Evolutionary conservation across 2,888 invertebrate species (phyloP).

Genomic region (Cotesia congregata): DNA sequence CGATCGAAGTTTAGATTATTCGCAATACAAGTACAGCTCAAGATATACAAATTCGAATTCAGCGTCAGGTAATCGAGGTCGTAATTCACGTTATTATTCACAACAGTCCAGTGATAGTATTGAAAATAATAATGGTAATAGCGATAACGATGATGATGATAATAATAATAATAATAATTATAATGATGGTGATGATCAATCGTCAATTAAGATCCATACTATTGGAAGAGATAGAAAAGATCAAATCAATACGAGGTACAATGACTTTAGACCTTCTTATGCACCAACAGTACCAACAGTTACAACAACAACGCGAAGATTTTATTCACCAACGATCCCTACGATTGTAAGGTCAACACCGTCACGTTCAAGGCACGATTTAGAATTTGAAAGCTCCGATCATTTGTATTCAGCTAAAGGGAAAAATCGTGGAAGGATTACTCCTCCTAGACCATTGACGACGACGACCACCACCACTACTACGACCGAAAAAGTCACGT

Average conservation of each 20-base stretch:
- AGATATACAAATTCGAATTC: slow-evolving; percentile 34
- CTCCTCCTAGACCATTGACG: not conserved
- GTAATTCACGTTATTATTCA: not conserved
- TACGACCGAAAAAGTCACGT: not conserved
- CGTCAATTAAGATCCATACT: slow-evolving; percentile 44
- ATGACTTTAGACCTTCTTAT: slow-evolving; percentile 60
- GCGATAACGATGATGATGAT: slow-evolving; percentile 48
- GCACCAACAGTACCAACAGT: slow-evolving; percentile 66
- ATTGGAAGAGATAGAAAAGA: slow-evolving; percentile 43
- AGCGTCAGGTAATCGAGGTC: slow-evolving; percentile 22
- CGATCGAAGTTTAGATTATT: slow-evolving; percentile 40
- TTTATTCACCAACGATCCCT: slow-evolving; percentile 64
- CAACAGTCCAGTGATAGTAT: not conserved
- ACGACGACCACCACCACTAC: not conserved
- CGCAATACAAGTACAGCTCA: slow-evolving; percentile 46
- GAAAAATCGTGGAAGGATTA: slow-evolving; percentile 15
- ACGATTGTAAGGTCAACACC: slow-evolving; percentile 48
- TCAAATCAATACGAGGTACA: slow-evolving; percentile 41
- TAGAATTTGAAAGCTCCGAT: slow-evolving; percentile 58
- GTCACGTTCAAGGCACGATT: slow-evolving; percentile 54
- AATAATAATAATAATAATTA: slow-evolving; percentile 49
- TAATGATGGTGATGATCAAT: slow-evolving; percentile 16
- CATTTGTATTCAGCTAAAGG: slow-evolving; percentile 56
- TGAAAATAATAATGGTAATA: not conserved
- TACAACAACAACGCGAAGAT: slow-evolving; percentile 61